Evolutionary conservation across 2,888 invertebrate genomes (phyloP), one percentile per base, ranked within the genome.

Genomic region (Epicampocera succincta): DNA sequence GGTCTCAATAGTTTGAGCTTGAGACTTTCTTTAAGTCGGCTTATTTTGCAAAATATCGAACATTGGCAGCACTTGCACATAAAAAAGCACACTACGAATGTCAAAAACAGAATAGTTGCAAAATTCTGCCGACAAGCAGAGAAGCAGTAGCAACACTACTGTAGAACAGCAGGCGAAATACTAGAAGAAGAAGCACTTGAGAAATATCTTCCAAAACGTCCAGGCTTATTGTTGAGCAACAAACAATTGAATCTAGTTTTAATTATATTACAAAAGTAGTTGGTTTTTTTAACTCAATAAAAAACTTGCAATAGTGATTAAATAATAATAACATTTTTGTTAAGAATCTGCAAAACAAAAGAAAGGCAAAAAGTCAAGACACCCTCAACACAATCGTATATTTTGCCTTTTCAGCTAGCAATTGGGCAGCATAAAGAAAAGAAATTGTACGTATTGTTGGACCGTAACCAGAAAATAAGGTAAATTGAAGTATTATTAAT

Each of bases 171-270:
- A 76, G 75, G 75, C 80, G 50, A 75, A 66, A 48, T 46, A 71
- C 9, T 3, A 25, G 25, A 73, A 78, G 82, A 82, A 78, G 74
- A 74, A 82, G 74, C 73, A 82, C 40, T 61, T 69, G 65, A 78
- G 74, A 79, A 78, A 78, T 72, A 78, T 82, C 61, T 77, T 74
- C 66, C 56, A 52, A 76, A 80, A 73, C 77, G 81, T 81, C 68
- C 77, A 81, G 73, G 60, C 54, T 52, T 66, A 76, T 74, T 56
- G 73, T 74, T 56, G 73, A 74, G 52, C 52, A 8, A 33, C 33
- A 61, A 61, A 63, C 44, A 69, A 74, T 40, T 68, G 17, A 33
- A 46, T 52, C 4, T 19, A 42, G 38, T 61, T 66, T 54, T 40
- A 54, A 56, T 40, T 48, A 17, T 68, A 54, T 54, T 17, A 19